Evolutionary conservation across 2,888 invertebrate species (phyloP).

Genomic region (Hemaris fuciformis): DNA sequence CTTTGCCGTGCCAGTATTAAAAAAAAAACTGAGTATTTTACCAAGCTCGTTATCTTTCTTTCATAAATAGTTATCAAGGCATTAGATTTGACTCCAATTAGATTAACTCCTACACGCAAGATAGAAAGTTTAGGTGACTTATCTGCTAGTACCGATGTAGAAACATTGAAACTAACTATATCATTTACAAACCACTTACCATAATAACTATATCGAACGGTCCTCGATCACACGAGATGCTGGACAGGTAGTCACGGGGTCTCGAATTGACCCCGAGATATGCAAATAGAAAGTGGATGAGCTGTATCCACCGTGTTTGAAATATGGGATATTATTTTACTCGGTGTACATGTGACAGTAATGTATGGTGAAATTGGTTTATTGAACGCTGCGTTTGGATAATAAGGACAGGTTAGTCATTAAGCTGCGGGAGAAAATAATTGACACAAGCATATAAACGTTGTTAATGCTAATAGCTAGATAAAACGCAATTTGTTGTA

Average conservation of each 20-base stretch:
- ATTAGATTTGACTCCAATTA: too few relatives aligned
- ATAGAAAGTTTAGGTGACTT: too few relatives aligned
- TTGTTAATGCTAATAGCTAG: background rate
- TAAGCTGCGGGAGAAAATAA: slow-evolving; percentile 3
- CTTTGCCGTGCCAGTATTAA: too few relatives aligned
- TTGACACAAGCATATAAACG: background rate
- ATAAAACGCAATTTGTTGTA: background rate
- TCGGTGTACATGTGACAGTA: slow-evolving; percentile 3
- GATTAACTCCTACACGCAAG: too few relatives aligned
- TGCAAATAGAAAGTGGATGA: slow-evolving; percentile 45
- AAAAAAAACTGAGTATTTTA: too few relatives aligned
- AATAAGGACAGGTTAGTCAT: background rate
- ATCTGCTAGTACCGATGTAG: too few relatives aligned
- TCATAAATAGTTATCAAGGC: too few relatives aligned
- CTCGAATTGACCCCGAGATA: slow-evolving; percentile 39
- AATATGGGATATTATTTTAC: slow-evolving; percentile 17
- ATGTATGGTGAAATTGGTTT: slow-evolving; percentile 13
- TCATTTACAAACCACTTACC: background rate
- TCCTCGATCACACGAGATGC: slow-evolving; percentile 2
- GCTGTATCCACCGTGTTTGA: slow-evolving; percentile 11
- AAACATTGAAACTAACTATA: too few relatives aligned
- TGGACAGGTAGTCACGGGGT: slow-evolving; percentile 46
- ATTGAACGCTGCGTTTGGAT: slow-evolving; percentile 2
- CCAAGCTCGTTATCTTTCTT: too few relatives aligned
- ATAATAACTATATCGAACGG: slow-evolving; percentile 1